These are phyloP conservation scores for Hydrocynus forskahlii DNA, from an alignment of 2,797 vertebrate species.

Conservation along the genomic window DNA sequence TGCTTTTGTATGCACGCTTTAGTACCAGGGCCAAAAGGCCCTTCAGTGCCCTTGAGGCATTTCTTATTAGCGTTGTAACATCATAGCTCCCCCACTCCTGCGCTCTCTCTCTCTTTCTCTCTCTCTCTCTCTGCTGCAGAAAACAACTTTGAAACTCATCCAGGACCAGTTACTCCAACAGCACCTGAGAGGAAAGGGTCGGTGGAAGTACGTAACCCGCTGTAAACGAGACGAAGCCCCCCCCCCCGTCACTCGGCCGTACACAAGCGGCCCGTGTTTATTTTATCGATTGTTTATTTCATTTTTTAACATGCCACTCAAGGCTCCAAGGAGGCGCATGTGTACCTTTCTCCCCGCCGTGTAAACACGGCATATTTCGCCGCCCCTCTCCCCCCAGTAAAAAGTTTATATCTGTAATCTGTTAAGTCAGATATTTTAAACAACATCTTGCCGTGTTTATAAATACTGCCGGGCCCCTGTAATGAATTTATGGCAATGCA, in stretches of 20 bases:
- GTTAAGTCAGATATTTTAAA: conserved; percentile 82
- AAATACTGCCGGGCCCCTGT: conserved; percentile 79
- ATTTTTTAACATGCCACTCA: conserved; percentile 76
- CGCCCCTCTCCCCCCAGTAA: conserved; percentile 75
- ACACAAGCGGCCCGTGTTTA: conserved; percentile 73
- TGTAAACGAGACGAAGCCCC: conserved; percentile 15
- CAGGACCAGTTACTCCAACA: conserved; percentile 39
- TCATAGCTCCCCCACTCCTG: conserved; percentile 23
- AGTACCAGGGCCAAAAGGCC: conserved; percentile 50
- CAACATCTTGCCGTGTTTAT: conserved; percentile 82
- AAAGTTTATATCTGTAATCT: conserved; percentile 82
- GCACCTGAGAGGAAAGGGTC: conserved; percentile 45
- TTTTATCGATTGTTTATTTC: conserved; percentile 83
- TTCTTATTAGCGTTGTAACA: conserved; percentile 53
- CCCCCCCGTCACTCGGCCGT: conserved; percentile 39
- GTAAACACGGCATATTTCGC: conserved; percentile 78
- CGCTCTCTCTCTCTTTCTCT: neutral
- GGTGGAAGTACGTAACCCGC: neutral
- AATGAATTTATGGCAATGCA: conserved; percentile 86
- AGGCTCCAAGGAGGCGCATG: conserved; percentile 63
- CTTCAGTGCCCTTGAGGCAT: conserved; percentile 52
- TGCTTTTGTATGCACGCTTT: conserved; percentile 54
- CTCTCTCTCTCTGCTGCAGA: neutral
- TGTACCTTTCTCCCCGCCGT: conserved; percentile 58
- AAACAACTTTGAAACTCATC: conserved; percentile 57